Base-by-base conservation (phyloP, 2,113 vertebrate species). In the Nerophis ophidion region DNA sequence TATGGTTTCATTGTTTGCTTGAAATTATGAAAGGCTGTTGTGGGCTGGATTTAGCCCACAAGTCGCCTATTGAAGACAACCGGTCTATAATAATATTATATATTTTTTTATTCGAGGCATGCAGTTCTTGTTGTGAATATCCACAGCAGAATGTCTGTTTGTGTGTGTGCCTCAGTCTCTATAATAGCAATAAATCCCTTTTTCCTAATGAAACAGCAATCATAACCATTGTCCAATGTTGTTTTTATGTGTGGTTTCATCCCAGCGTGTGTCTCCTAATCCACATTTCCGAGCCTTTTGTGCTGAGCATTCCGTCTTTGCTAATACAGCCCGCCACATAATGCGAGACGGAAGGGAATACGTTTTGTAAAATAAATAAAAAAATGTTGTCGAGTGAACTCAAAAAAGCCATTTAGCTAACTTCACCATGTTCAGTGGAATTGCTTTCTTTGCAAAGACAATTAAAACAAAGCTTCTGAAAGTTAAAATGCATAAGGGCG, bases 391-490 rank as follows among this genome's bases (percentile, higher is more conserved):
- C 73, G 62, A 84, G 79, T 83, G 81, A 87, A 79, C 82, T 84
- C 79, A 61, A 77, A 84, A 86, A 89, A 86, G 82, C 89, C 85
- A 90, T 89, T 90, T 87, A 86, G 82, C 84, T 81, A 81, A 80
- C 84, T 87, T 87, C 84, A 85, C 79, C 79, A 78, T 88, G 84
- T 86, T 90, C 84, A 73, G 61, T 81, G 81, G 89, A 90, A 89
- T 88, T 83, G 85, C 80, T 87, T 87, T 89, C 84, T 90, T 87
- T 85, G 75, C 36, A 48, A 65, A 68, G 67, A 70, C 77, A 63
- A 65, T 51, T 11, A n/a, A 16, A 26, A 40, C 19, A 44, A 49
- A 47, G 69, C 81, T 84, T 75, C 71, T 70, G 48, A 81, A 76
- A 81, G 68, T 85, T 68, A 47, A 71, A 75, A 61, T 61, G 40